Conservation (phyloP, 2,888 invertebrate genomes). For the Cecidostiba fungosa region DNA sequence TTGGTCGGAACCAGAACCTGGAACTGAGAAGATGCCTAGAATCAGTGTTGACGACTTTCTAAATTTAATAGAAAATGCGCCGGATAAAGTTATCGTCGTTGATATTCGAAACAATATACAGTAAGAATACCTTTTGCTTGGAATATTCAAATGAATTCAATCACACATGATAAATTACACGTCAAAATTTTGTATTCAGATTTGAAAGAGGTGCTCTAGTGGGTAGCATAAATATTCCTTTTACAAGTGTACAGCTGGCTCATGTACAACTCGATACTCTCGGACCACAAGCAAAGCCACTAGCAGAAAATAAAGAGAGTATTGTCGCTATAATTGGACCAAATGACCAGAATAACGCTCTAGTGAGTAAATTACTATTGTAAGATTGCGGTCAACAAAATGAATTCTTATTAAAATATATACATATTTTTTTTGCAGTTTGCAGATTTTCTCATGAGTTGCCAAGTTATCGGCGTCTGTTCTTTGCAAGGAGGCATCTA, state of each 20-base stretch:
- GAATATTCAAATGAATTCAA: neutral
- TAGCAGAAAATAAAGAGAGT: slow-evolving; percentile 84
- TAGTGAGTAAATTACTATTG: slow-evolving; percentile 81
- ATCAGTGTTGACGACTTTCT: slow-evolving; percentile 93
- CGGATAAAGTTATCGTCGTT: slow-evolving; percentile 83
- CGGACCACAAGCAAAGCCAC: slow-evolving; percentile 83
- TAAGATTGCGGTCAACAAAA: neutral
- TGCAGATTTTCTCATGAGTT: slow-evolving; percentile 91
- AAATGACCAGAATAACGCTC: slow-evolving; percentile 88
- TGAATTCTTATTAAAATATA: neutral
- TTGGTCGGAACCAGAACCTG: slow-evolving; percentile 76
- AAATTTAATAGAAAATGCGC: slow-evolving; percentile 85
- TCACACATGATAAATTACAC: slow-evolving; percentile 30
- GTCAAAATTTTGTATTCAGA: slow-evolving; percentile 79
- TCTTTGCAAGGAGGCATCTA: slow-evolving; percentile 93
- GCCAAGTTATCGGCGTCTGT: slow-evolving; percentile 90
- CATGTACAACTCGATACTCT: slow-evolving; percentile 87
- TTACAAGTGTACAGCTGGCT: slow-evolving; percentile 88
- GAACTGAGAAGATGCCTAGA: slow-evolving; percentile 83
- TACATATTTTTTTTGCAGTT: slow-evolving; percentile 86
- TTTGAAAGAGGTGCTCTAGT: slow-evolving; percentile 90
- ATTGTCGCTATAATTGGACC: slow-evolving; percentile 90
- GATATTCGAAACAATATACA: slow-evolving; percentile 87
- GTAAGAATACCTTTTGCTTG: slow-evolving; percentile 78
- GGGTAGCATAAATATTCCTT: slow-evolving; percentile 94